Percentiles rank a stretch among this genome's conserved stretches.
Conservation (phyloP, 2,113 vertebrate species). For the Hemiprocne comata region DNA sequence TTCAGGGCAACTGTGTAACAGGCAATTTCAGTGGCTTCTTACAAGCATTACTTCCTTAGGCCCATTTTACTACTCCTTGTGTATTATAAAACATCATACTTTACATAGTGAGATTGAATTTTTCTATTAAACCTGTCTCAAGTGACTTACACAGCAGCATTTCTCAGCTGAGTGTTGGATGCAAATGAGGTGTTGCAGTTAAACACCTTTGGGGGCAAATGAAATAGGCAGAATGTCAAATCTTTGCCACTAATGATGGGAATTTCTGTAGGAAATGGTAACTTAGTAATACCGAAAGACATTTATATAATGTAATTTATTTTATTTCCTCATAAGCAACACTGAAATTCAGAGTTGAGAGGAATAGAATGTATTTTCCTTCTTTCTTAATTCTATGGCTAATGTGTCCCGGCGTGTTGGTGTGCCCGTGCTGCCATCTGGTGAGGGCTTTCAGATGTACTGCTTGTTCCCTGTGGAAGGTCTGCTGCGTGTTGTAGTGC, state of each 20-base stretch:
- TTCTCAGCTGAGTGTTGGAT: background rate
- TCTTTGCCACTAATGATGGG: background rate
- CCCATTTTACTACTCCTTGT: background rate
- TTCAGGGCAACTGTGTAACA: background rate
- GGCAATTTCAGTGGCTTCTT: background rate
- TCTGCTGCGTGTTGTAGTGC: background rate
- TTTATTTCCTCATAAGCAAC: background rate
- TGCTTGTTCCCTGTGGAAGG: background rate
- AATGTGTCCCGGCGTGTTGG: accelerated
- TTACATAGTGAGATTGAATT: background rate
- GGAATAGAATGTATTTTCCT: accelerated
- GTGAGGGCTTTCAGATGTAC: background rate
- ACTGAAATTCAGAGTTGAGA: background rate
- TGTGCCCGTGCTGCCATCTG: constrained; percentile 36
- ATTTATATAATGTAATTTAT: background rate
- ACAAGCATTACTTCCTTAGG: background rate
- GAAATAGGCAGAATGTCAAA: background rate
- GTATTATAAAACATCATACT: background rate
- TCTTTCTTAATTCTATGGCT: accelerated
- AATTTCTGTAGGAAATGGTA: background rate
- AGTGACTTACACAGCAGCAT: background rate
- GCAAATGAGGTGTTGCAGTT: background rate
- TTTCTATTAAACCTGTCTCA: background rate
- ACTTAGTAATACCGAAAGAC: background rate
- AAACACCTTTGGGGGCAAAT: background rate